phyloP scores from a whole-genome alignment of 2,113 vertebrate genomes.

The Oceanodroma tethys region DNA sequence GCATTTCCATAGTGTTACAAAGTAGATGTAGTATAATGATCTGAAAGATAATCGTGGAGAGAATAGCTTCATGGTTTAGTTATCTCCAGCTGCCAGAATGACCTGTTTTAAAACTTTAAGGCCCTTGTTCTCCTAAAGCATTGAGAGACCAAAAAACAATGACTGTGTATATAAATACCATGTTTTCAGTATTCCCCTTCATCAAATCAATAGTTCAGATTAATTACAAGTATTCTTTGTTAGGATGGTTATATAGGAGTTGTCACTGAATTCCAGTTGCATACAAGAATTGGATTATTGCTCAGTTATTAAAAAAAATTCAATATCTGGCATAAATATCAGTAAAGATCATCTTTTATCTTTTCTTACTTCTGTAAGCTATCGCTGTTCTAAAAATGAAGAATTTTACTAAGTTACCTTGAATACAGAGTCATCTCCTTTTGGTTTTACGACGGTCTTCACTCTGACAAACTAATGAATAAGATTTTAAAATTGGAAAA shows the following conservation, averaged over 20 bases:
- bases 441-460: background rate
- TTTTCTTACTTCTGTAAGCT: background rate
- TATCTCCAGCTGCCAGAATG: background rate
- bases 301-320: background rate
- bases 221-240: background rate
- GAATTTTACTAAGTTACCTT: background rate
- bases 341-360: background rate
- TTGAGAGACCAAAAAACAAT: background rate
- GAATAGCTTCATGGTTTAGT: background rate
- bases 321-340: background rate
- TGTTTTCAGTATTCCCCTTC: background rate
- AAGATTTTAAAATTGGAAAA: background rate
- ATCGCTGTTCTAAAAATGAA: background rate
- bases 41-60: background rate
- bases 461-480: background rate
- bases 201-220: background rate
- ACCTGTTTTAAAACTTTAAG: background rate
- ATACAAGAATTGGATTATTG: background rate
- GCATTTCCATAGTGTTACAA: background rate
- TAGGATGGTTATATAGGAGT: background rate
- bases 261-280: background rate
- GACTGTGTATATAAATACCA: background rate
- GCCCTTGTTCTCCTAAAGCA: background rate
- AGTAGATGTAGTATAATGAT: background rate
- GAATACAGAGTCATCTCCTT: background rate